Percentiles rank a stretch among this genome's conserved stretches.
Conservation (phyloP, 1,140 invertebrate species). For the Gonioctena quinquepunctata region DNA sequence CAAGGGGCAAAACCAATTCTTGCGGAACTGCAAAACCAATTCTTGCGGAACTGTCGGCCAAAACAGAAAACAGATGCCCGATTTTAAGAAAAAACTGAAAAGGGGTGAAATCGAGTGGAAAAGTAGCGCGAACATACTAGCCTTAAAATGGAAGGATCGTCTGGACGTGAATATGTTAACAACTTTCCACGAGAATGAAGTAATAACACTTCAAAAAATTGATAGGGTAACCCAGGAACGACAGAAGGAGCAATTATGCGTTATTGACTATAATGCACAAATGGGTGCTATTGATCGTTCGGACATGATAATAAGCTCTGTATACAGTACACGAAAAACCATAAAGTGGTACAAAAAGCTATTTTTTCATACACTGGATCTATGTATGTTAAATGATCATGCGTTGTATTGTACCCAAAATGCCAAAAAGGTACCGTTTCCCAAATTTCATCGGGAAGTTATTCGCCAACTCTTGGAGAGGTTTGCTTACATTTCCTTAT, state of each 20-base stretch:
- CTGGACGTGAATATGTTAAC: constrained; percentile 46
- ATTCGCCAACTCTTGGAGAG: not conserved
- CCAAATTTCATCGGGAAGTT: not conserved
- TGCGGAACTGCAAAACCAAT: constrained; percentile 40
- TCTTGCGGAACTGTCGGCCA: constrained; percentile 45
- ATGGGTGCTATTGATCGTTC: constrained; percentile 50
- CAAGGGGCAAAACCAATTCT: constrained; percentile 32
- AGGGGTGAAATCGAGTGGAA: constrained; percentile 37
- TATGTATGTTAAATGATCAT: constrained; percentile 39
- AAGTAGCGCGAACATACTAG: constrained; percentile 38
- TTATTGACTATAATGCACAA: constrained; percentile 44
- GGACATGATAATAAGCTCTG: constrained; percentile 37
- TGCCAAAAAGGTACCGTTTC: not conserved
- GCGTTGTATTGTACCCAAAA: not conserved
- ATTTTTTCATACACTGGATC: constrained; percentile 44
- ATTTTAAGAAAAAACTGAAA: constrained; percentile 33
- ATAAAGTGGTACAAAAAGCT: constrained; percentile 48
- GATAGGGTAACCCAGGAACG: constrained; percentile 30
- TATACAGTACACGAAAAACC: constrained; percentile 31
- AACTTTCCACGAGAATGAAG: constrained; percentile 34
- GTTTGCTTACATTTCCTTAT: not conserved
- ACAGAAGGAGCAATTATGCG: constrained; percentile 36
- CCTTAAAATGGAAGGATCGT: constrained; percentile 47
- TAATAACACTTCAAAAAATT: constrained; percentile 30
- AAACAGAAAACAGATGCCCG: constrained; percentile 45